These are phyloP conservation scores for Ylistrum balloti DNA, from an alignment of 1,140 invertebrate genomes.

Conservation along the genomic window DNA sequence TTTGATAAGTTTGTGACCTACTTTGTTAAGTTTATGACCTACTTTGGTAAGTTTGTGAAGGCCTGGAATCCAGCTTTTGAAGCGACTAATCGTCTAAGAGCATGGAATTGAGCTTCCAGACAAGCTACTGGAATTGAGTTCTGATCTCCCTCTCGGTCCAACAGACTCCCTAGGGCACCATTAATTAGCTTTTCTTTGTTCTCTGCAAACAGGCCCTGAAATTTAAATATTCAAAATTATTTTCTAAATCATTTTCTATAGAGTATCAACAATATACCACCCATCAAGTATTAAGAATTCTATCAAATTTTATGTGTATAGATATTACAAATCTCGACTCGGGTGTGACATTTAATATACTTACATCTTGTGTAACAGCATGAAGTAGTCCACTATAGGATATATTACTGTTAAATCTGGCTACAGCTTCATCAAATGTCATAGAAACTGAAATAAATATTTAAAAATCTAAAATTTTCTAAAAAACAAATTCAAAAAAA, in stretches of 20 bases:
- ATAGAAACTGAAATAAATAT: conserved; percentile 85
- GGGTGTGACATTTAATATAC: conserved; percentile 80
- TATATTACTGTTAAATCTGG: conserved; percentile 98
- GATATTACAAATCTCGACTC: no score
- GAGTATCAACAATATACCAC: no score
- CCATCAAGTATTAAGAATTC: no score
- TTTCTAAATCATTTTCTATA: no score
- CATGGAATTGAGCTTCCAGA: conserved; percentile 93
- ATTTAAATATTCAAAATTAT: conserved; percentile 69
- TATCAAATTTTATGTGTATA: no score
- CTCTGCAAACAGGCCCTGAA: conserved; percentile 96
- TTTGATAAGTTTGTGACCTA: no score
- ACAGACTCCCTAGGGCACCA: conserved; percentile 89
- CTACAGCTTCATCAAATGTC: conserved; percentile 87
- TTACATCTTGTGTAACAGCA: conserved; percentile 97
- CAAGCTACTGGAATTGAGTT: conserved; percentile 86
- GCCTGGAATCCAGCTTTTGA: conserved; percentile 98
- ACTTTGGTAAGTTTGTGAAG: conserved; percentile 95
- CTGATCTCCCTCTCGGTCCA: conserved; percentile 88
- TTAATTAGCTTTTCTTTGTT: conserved; percentile 99
- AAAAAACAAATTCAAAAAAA: no score
- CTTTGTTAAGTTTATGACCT: conserved; percentile 68
- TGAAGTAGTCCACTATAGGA: conserved; percentile 98
- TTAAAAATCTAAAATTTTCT: no score
- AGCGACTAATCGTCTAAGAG: conserved; percentile 94